Evolutionary conservation across 2,888 invertebrate species (phyloP).

Genomic region (Pristionchus japonicus): DNA sequence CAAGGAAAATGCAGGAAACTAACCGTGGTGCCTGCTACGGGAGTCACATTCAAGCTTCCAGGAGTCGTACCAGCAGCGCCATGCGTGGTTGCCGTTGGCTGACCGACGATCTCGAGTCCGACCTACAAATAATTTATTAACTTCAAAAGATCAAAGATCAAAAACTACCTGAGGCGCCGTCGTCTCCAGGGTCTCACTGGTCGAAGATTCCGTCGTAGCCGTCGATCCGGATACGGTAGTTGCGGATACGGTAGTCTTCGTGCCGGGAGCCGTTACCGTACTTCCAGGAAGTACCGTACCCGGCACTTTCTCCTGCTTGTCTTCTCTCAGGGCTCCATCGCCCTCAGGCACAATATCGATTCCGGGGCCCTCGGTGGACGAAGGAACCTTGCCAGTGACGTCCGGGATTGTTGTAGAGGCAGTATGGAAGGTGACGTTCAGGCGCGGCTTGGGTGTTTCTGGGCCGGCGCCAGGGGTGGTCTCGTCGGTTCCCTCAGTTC

Average conservation of each 20-base stretch:
- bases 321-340: conserved; percentile 40
- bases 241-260: not conserved
- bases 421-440: conserved; percentile 40
- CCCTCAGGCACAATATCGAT: conserved; percentile 43
- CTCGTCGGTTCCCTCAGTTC: not conserved
- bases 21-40: not conserved
- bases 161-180: not conserved
- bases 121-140: not conserved
- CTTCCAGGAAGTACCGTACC: not conserved
- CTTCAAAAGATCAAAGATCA: not conserved
- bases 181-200: not conserved
- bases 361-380: not conserved
- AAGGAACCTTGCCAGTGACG: not conserved
- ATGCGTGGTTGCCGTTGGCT: not conserved
- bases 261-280: not conserved
- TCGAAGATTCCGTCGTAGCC: conserved; percentile 19
- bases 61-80: not conserved
- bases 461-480: not conserved
- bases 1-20: too few relatives aligned
- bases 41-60: not conserved
- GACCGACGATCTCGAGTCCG: conserved; percentile 21
- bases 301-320: conserved; percentile 25
- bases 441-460: conserved; percentile 27
- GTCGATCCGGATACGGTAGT: not conserved
- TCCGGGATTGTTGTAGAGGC: not conserved